Percentiles rank a stretch among this genome's conserved stretches.
Evolutionary conservation across 2,113 vertebrate species (phyloP).

Genomic region (Osmerus mordax): DNA sequence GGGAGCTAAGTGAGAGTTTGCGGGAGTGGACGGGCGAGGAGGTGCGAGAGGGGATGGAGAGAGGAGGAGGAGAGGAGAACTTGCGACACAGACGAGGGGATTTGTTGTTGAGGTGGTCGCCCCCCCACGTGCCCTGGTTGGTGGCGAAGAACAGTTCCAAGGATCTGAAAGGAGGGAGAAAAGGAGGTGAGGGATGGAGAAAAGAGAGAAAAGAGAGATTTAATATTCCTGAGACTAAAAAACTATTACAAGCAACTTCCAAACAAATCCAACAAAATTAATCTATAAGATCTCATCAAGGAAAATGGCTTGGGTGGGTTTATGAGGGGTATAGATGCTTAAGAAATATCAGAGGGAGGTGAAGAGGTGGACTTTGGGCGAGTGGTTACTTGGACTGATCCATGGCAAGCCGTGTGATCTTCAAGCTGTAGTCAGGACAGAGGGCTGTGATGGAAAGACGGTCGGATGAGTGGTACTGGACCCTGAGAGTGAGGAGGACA

Average conservation of each 20-base stretch:
- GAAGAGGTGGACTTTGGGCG: neutral
- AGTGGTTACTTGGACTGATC: constrained; percentile 74
- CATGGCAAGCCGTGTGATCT: constrained; percentile 71
- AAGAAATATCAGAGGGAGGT: neutral
- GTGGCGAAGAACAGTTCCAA: constrained; percentile 91
- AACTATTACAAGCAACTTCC: no score
- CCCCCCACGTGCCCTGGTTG: constrained; percentile 80
- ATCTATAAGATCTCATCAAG: no score
- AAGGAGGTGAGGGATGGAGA: neutral
- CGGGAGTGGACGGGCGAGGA: constrained; percentile 87
- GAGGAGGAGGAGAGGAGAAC: constrained; percentile 90
- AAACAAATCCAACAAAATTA: no score
- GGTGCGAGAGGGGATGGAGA: constrained; percentile 82
- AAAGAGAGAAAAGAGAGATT: neutral
- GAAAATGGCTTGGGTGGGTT: no score
- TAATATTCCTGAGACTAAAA: neutral
- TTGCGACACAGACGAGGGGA: constrained; percentile 89
- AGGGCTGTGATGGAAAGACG: constrained; percentile 75
- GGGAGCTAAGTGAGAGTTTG: constrained; percentile 89
- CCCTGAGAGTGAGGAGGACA: constrained; percentile 56
- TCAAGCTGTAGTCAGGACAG: constrained; percentile 77
- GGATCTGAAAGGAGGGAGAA: constrained; percentile 71
- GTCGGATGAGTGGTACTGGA: constrained; percentile 72
- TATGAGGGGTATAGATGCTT: no score
- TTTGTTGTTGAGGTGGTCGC: constrained; percentile 83